Evolutionary conservation across 2,113 vertebrate species (phyloP).

Genomic region (Gadus chalcogrammus): DNA sequence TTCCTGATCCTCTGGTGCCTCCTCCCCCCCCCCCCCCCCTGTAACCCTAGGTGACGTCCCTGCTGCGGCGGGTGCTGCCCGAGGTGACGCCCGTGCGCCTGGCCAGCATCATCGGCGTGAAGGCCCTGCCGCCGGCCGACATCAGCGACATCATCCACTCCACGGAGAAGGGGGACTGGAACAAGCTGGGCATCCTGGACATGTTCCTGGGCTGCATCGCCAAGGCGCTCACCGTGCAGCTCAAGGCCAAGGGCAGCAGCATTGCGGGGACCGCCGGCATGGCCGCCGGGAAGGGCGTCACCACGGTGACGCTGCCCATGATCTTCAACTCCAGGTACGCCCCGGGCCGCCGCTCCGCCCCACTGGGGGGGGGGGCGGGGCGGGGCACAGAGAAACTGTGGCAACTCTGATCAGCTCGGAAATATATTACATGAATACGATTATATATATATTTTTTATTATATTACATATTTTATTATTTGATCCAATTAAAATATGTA

Average conservation of each 20-base stretch:
- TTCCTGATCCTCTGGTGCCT: background rate
- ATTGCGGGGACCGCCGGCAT: slow-evolving; percentile 91
- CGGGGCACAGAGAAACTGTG: too few relatives aligned
- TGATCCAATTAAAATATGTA: too few relatives aligned
- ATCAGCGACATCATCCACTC: slow-evolving; percentile 99
- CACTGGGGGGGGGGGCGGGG: too few relatives aligned
- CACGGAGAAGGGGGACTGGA: slow-evolving; percentile 98
- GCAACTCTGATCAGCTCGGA: too few relatives aligned
- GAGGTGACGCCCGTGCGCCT: slow-evolving; percentile 93
- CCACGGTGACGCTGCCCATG: slow-evolving; percentile 95
- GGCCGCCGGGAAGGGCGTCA: slow-evolving; percentile 94
- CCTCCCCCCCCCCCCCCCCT: background rate
- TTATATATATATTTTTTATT: too few relatives aligned
- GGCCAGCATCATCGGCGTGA: slow-evolving; percentile 96
- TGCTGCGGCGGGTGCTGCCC: slow-evolving; percentile 91
- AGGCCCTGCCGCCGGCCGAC: slow-evolving; percentile 93
- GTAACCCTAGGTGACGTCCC: slow-evolving; percentile 84
- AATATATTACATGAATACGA: too few relatives aligned
- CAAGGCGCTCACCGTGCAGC: slow-evolving; percentile 96
- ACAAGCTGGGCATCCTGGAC: slow-evolving; percentile 93
- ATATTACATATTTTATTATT: too few relatives aligned
- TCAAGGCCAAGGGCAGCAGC: slow-evolving; percentile 97
- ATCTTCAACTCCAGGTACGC: slow-evolving; percentile 96
- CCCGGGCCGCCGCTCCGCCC: too few relatives aligned
- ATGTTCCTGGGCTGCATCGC: slow-evolving; percentile 99